Evolutionary conservation across 1,140 invertebrate species (phyloP).

Genomic region (Temnothorax curvispinosus): DNA sequence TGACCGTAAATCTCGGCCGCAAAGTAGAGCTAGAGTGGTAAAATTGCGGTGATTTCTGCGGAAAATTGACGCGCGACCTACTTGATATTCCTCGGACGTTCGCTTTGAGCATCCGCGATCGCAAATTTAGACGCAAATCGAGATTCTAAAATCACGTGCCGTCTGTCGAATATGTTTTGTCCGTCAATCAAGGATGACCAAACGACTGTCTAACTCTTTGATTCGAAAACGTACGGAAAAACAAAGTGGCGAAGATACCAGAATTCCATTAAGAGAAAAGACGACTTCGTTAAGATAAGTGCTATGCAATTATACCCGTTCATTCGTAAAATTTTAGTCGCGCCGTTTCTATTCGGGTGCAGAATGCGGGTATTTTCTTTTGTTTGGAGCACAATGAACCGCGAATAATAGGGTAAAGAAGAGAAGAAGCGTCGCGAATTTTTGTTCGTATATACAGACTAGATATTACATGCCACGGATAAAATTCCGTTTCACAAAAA

Average conservation of each 20-base stretch:
- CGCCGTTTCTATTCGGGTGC: slow-evolving; percentile 26
- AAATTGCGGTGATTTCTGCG: slow-evolving; percentile 6
- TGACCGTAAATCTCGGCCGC: slow-evolving; percentile 48
- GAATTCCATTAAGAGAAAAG: slow-evolving; percentile 38
- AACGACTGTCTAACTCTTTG: background rate
- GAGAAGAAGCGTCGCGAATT: slow-evolving; percentile 44
- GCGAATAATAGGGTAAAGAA: slow-evolving; percentile 51
- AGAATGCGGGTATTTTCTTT: slow-evolving; percentile 62
- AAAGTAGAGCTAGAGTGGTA: slow-evolving; percentile 10
- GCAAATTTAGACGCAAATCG: background rate
- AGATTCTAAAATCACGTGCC: background rate
- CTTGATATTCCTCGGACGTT: background rate
- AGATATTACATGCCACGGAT: slow-evolving; percentile 26
- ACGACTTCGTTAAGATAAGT: slow-evolving; percentile 8
- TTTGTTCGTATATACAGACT: background rate
- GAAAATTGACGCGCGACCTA: slow-evolving; percentile 31
- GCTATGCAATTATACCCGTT: slow-evolving; percentile 62
- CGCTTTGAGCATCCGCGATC: background rate
- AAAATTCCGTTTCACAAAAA: slow-evolving; percentile 30
- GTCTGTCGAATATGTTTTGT: background rate
- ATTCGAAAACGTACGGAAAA: background rate
- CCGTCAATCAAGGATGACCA: background rate
- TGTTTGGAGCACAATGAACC: slow-evolving; percentile 72
- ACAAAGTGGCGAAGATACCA: background rate
- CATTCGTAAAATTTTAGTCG: slow-evolving; percentile 63